These are phyloP conservation scores for Alcis repandata DNA, from an alignment of 2,888 invertebrate genomes.

Conservation along the genomic window DNA sequence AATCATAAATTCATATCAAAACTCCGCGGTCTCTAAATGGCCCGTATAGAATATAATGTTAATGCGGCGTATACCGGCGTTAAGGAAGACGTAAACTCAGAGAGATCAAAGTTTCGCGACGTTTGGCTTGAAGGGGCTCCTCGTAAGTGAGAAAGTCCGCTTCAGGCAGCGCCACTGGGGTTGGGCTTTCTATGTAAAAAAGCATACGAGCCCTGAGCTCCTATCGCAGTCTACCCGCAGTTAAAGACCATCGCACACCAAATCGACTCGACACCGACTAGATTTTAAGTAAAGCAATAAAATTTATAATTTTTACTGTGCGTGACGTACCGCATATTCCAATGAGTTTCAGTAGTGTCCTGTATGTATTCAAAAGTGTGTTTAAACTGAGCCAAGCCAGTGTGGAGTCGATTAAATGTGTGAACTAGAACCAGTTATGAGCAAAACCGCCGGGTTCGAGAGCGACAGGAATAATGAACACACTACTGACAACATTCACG, in stretches of 20 bases:
- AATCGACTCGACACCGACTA: conserved; percentile 1
- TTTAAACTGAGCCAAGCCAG: neutral
- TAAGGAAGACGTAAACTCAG: conserved; percentile 45
- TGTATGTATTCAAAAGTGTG: too few species aligned
- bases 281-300: neutral
- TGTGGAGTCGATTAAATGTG: neutral
- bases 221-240: conserved; percentile 13
- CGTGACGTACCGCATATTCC: too few species aligned
- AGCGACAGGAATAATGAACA: conserved; percentile 35
- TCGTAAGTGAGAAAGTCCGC: conserved; percentile 5
- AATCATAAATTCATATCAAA: neutral
- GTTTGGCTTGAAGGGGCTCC: conserved; percentile 26
- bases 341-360: too few species aligned
- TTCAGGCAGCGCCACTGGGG: conserved; percentile 1
- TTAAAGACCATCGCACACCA: neutral
- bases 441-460: neutral
- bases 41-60: too few species aligned
- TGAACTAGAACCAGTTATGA: neutral
- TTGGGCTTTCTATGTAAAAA: conserved; percentile 15
- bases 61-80: conserved; percentile 28
- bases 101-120: conserved; percentile 47
- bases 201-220: conserved; percentile 31
- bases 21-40: neutral
- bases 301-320: too few species aligned
- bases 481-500: conserved; percentile 41